Percentiles rank a stretch among this genome's conserved stretches.
Conservation (phyloP, 1,140 invertebrate species). For the Holcopasites calliopsidis region DNA sequence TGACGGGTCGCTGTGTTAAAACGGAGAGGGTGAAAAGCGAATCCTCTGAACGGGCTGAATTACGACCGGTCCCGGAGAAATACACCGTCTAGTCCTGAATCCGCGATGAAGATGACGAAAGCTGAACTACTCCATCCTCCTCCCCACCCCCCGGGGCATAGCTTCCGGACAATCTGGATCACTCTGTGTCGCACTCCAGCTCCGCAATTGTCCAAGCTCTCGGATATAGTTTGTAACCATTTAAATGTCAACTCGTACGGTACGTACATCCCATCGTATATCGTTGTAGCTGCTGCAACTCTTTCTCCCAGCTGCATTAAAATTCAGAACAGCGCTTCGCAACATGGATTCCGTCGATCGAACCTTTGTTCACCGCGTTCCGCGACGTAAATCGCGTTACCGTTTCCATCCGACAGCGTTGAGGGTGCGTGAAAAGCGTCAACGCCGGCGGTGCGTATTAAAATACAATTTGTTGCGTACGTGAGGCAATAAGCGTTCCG, state of each 20-base stretch:
- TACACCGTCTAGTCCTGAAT: constrained; percentile 24
- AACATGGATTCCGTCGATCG: no score
- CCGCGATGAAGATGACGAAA: constrained; percentile 4
- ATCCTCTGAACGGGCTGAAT: constrained; percentile 24
- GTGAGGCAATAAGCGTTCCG: constrained; percentile 1
- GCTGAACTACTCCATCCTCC: constrained; percentile 18
- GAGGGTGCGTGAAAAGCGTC: no score
- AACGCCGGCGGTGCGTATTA: constrained; percentile 7
- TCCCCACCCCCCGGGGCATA: background rate
- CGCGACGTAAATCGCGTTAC: constrained; percentile 23
- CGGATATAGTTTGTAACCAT: no score
- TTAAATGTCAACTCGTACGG: no score
- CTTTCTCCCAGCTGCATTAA: no score
- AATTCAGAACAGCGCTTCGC: no score
- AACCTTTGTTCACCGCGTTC: no score
- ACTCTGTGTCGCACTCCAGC: no score
- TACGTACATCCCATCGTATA: no score
- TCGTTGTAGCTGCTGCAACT: no score
- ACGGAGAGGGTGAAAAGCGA: constrained; percentile 11
- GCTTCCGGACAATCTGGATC: background rate
- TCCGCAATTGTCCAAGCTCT: background rate
- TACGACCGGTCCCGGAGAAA: constrained; percentile 35
- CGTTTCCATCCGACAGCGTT: no score
- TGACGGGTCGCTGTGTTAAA: background rate
- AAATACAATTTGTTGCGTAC: constrained; percentile 28